Evolutionary conservation across 2,797 vertebrate genomes (phyloP), one percentile per base, ranked within the genome.

Genomic region (Linurgus olivaceus): DNA sequence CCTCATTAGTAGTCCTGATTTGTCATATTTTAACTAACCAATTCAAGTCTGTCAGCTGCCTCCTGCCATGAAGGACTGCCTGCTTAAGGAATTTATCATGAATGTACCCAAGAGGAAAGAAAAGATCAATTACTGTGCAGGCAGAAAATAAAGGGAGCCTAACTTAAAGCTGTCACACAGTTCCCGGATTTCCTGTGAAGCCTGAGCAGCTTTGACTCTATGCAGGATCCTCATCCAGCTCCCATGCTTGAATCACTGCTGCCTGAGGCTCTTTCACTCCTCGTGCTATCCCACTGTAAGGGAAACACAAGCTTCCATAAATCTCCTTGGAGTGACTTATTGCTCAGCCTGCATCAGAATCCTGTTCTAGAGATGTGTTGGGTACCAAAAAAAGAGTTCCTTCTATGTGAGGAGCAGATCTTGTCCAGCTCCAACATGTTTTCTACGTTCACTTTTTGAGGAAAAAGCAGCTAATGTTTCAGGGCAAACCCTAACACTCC

Each of bases 171-270:
- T 96, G 87, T 96, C 90, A 93, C 93, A 95, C 61, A 94, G 84
- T 96, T 95, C 90, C 94, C 95, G 93, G 88, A 90, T 96, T 94
- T 95, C 80, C 84, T 85, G 51, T 96, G 94, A 93, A 88, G 88
- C 93, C 89, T 96, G 93, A 95, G 88, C 93, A 95, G 93, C 88
- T 95, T 89, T 97, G 86, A 91, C 91, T 88, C 93, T 90, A 6
- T 15, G 1, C 90, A 95, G 92, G 81, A 96, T 95, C 94, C 83
- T 92, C 45, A 67, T 93, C 83, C 91, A 94, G 90, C 91, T 92
- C 59, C 88, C 73, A 63, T 95, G 68, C 90, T 95, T 94, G 86
- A 95, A 91, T 96, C 92, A 80, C 82, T 93, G 92, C 86, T 96
- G 95, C 88, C 96, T 95, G 88, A 96, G 95, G 80, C 91, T 96